Base-by-base conservation (phyloP, 1,140 invertebrate genomes). In the Caenorhabditis remanei region DNA sequence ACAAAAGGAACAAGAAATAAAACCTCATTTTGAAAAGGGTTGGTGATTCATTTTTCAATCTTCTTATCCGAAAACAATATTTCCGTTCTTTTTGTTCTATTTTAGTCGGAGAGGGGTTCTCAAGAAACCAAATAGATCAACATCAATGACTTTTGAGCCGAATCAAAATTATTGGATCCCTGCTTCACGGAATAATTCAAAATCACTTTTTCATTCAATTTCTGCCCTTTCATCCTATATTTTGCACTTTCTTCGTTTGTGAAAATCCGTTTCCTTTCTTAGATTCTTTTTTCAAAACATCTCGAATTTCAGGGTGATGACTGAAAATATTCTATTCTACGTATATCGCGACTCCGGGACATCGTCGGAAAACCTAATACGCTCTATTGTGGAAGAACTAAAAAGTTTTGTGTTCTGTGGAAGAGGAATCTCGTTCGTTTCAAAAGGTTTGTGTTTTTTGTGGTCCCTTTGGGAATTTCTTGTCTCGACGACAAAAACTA, bases 391-490 rank as follows among this genome's bases (percentile, higher is more conserved):
- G 32, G 87, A 88, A 19, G 63, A 56, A n/a, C 41, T 67, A 8
- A 88, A 88, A 58, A 75, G 65, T 13, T 88, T 86, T 67, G 87
- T 88, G 13, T 88, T 85, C 21, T 48, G 86, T 43, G 58, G 43
- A 41, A 67, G 43, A 24, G 50, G 56, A 56, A 88, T 88, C 32
- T 32, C 50, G 19, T 75, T 88, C 67, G 43, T 55, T 41, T 75
- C 87, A 40, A 85, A 85, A 83, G 87, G 87, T 88, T 50, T 48
- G 50, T 48, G n/a, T 9, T 86, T 16, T 83, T 82, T 40, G 11
- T 40, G 32, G 32, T 48, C 11, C 32, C 19, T 32, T 1, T 85
- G 4, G 24, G 41, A 8, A 24, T 75, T 79, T 13, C 48, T 7
- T n/a, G 1, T 48, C 41, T 50, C 19, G 21, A 24, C 14, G 48